phyloP scores from a whole-genome alignment of 2,888 invertebrate genomes.

The Mantis religiosa region DNA sequence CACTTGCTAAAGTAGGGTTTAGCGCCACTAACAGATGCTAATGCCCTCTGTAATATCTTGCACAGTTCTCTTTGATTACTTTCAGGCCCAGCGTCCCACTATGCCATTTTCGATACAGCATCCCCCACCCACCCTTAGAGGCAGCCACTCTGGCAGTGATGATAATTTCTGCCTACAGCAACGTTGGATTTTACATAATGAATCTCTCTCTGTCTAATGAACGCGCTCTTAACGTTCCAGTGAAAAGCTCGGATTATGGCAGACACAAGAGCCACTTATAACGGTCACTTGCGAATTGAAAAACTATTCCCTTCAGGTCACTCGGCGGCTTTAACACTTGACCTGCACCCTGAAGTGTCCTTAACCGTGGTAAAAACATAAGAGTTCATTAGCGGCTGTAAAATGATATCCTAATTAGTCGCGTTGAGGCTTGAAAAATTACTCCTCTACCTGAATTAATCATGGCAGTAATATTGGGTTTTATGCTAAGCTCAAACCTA shows the following conservation, averaged over 20 bases:
- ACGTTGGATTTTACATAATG: background rate
- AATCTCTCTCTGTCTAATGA: background rate
- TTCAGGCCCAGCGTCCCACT: background rate
- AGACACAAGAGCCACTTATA: background rate
- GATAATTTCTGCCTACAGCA: background rate
- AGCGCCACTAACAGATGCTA: background rate
- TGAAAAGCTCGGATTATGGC: background rate
- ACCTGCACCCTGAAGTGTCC: too few species aligned
- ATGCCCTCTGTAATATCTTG: background rate
- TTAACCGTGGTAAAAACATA: too few species aligned
- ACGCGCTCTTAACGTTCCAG: background rate
- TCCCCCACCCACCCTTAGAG: background rate
- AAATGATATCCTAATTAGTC: too few species aligned
- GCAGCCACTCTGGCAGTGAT: background rate
- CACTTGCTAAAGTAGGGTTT: background rate
- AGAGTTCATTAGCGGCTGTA: too few species aligned
- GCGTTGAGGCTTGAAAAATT: too few species aligned
- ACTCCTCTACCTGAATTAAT: too few species aligned
- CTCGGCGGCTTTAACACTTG: too few species aligned
- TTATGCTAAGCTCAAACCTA: too few species aligned
- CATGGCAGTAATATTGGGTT: too few species aligned
- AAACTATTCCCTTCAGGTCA: too few species aligned
- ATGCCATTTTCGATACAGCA: background rate
- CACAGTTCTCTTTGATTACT: background rate
- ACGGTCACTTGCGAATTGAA: too few species aligned